Conservation (phyloP, 2,113 vertebrate species). For the Tapirus terrestris region DNA sequence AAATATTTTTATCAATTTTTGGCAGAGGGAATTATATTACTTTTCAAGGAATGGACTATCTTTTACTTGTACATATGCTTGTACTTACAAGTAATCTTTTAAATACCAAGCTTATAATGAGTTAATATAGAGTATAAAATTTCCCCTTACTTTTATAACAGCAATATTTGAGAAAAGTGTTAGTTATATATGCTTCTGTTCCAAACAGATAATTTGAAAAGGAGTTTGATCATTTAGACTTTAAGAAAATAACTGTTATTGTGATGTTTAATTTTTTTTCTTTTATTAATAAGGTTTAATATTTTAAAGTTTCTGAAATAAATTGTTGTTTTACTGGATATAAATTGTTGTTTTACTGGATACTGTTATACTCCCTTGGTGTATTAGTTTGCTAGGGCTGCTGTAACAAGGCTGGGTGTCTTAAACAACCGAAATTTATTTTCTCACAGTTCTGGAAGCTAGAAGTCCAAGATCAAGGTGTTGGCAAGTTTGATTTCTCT, state of each 20-base stretch:
- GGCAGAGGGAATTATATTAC: background rate
- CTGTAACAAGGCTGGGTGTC: background rate
- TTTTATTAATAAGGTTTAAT: background rate
- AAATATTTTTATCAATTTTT: background rate
- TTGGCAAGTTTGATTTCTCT: background rate
- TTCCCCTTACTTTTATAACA: background rate
- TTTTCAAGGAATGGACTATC: background rate
- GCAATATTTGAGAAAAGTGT: conserved; percentile 19
- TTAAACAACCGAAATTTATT: background rate
- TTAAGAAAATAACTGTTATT: background rate
- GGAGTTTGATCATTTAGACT: background rate
- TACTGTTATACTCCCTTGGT: background rate
- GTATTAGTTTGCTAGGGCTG: background rate
- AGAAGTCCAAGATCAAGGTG: background rate
- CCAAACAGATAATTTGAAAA: background rate
- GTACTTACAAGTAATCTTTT: background rate
- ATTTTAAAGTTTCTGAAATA: conserved; percentile 39
- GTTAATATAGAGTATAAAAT: background rate
- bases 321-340: conserved; percentile 1
- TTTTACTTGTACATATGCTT: background rate
- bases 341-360: conserved; percentile 12
- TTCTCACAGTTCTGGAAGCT: background rate
- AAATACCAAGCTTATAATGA: background rate
- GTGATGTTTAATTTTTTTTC: background rate
- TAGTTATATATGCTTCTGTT: background rate